These are phyloP conservation scores for Trichomalopsis sarcophagae DNA, from an alignment of 1,140 invertebrate genomes.

Conservation along the genomic window DNA sequence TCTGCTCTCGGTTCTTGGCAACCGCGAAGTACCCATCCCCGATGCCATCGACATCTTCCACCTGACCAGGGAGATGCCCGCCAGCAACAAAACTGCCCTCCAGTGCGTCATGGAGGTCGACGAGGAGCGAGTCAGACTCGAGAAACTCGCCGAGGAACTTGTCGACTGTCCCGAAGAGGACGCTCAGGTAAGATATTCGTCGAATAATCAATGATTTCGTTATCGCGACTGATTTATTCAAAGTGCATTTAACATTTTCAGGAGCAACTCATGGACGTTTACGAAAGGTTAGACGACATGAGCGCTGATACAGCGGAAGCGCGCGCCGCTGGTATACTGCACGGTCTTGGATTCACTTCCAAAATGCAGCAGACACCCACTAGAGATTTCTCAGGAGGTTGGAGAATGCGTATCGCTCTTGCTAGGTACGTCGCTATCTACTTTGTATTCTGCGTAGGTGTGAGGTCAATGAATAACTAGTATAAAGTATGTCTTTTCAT, in stretches of 20 bases:
- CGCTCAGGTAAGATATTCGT: slow-evolving; percentile 67
- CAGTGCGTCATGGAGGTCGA: slow-evolving; percentile 99
- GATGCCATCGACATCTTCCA: slow-evolving; percentile 99
- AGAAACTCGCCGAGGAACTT: slow-evolving; percentile 94
- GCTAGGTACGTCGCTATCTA: slow-evolving; percentile 77
- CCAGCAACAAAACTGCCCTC: slow-evolving; percentile 93
- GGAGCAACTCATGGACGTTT: slow-evolving; percentile 98
- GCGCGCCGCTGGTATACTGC: slow-evolving; percentile 94
- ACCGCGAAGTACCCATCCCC: slow-evolving; percentile 96
- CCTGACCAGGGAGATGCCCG: slow-evolving; percentile 96
- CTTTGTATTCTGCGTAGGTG: not conserved
- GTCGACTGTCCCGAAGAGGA: slow-evolving; percentile 92
- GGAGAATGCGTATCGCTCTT: slow-evolving; percentile 99
- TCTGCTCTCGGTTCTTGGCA: slow-evolving; percentile 91
- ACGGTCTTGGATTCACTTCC: slow-evolving; percentile 96
- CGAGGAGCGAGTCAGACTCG: slow-evolving; percentile 92
- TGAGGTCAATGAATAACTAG: not conserved
- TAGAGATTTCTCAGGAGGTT: slow-evolving; percentile 98
- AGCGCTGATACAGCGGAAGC: slow-evolving; percentile 96
- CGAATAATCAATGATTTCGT: no score
- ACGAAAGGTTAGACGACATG: slow-evolving; percentile 97
- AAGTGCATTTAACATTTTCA: slow-evolving; percentile 73
- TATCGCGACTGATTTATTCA: not conserved
- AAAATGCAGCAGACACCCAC: slow-evolving; percentile 95
- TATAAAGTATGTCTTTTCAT: slow-evolving; percentile 34